These are phyloP conservation scores for Phasianus colchicus DNA, from an alignment of 2,113 vertebrate genomes.

Conservation along the genomic window DNA sequence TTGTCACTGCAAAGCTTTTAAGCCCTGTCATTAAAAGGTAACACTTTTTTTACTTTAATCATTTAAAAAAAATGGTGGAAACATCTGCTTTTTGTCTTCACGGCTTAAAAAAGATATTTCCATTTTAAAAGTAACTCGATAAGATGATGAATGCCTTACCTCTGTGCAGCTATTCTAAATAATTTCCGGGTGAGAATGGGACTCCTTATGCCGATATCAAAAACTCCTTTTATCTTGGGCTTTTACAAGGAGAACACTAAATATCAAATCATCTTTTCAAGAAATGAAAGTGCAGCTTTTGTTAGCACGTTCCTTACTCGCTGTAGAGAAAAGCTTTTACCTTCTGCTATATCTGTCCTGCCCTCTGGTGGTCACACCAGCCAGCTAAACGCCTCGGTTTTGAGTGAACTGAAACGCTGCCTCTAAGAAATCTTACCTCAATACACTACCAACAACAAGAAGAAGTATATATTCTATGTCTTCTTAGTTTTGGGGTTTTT, in stretches of 20 bases:
- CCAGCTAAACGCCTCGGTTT: background rate
- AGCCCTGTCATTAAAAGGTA: background rate
- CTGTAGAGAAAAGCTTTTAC: background rate
- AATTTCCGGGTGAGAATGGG: background rate
- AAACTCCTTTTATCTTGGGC: background rate
- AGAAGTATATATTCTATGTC: background rate
- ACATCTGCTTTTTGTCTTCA: background rate
- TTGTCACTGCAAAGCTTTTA: background rate
- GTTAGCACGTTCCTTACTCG: background rate
- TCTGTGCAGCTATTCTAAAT: background rate
- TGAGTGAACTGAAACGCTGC: background rate
- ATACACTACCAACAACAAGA: background rate
- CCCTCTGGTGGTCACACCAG: constrained; percentile 11
- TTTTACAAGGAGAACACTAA: background rate
- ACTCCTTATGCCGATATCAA: background rate
- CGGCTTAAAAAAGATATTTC: background rate
- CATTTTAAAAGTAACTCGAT: background rate
- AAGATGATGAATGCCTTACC: background rate
- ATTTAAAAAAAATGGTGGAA: background rate
- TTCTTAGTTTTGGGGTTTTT: background rate
- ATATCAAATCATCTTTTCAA: background rate
- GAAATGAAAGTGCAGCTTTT: background rate
- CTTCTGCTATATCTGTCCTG: background rate
- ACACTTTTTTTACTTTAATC: background rate
- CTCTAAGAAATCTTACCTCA: background rate